Evolutionary conservation across 1,140 invertebrate species (phyloP).

Genomic region (Diuraphis noxia): DNA sequence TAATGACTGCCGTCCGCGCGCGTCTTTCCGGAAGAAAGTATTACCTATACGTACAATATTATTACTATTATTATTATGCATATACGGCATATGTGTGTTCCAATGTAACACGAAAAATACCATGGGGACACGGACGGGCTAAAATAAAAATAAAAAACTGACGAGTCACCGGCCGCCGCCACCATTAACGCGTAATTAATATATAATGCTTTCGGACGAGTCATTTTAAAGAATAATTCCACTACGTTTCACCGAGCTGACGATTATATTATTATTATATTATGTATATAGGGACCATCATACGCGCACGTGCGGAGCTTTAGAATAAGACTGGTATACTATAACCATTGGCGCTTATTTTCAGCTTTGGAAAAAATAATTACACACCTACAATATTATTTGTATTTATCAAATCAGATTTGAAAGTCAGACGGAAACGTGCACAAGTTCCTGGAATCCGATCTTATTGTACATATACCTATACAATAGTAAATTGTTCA

Average conservation of each 20-base stretch:
- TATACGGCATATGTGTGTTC: background rate
- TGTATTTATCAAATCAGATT: background rate
- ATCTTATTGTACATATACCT: too few species aligned
- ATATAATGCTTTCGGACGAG: background rate
- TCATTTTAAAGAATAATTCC: constrained; percentile 23
- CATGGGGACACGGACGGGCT: background rate
- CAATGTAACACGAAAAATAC: constrained; percentile 1
- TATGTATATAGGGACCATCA: background rate
- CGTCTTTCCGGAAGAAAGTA: constrained; percentile 52
- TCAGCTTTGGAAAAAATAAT: background rate
- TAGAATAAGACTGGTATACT: background rate
- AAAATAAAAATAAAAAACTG: background rate
- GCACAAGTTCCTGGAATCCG: background rate
- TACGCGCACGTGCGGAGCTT: background rate
- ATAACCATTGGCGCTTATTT: background rate
- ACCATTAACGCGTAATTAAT: background rate
- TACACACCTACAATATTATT: background rate
- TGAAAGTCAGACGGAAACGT: background rate
- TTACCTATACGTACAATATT: background rate
- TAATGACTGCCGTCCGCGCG: constrained; percentile 34
- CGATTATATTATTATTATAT: background rate
- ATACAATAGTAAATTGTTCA: background rate
- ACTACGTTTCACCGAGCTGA: background rate
- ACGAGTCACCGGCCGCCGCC: background rate
- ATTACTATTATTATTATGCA: background rate